Conservation (phyloP, 2,888 invertebrate species). For the Cinara cedri region DNA sequence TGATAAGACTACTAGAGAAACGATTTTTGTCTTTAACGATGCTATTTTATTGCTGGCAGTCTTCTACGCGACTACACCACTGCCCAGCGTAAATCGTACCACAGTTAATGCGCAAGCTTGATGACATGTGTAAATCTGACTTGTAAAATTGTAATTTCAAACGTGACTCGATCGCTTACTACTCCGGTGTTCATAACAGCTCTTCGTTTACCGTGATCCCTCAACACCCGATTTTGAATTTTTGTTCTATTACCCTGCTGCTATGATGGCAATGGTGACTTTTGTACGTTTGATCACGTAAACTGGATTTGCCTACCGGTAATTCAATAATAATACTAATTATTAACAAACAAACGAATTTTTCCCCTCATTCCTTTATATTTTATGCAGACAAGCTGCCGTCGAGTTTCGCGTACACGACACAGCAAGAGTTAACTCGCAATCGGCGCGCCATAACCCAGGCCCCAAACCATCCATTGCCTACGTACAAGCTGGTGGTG, state of each 20-base stretch:
- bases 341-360: not conserved
- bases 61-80: too few relatives aligned
- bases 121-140: not conserved
- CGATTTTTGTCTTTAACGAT: not conserved
- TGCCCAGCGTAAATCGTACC: not conserved
- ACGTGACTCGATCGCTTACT: not conserved
- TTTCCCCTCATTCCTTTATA: not conserved
- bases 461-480: slow-evolving; percentile 60
- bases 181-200: too few relatives aligned
- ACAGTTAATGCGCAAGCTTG: not conserved
- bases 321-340: not conserved
- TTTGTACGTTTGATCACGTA: slow-evolving; percentile 29
- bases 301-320: not conserved
- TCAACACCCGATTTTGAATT: not conserved
- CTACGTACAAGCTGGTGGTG: slow-evolving; percentile 83
- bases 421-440: slow-evolving; percentile 54
- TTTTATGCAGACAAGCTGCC: slow-evolving; percentile 34
- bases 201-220: too few relatives aligned
- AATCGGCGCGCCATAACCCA: slow-evolving; percentile 66
- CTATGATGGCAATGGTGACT: not conserved
- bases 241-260: not conserved
- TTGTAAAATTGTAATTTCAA: not conserved
- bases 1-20: slow-evolving; percentile 14
- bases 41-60: too few relatives aligned
- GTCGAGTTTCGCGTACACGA: slow-evolving; percentile 49